Evolutionary conservation across 1,140 invertebrate genomes (phyloP).

Genomic region (Oncopodura yosiiana): DNA sequence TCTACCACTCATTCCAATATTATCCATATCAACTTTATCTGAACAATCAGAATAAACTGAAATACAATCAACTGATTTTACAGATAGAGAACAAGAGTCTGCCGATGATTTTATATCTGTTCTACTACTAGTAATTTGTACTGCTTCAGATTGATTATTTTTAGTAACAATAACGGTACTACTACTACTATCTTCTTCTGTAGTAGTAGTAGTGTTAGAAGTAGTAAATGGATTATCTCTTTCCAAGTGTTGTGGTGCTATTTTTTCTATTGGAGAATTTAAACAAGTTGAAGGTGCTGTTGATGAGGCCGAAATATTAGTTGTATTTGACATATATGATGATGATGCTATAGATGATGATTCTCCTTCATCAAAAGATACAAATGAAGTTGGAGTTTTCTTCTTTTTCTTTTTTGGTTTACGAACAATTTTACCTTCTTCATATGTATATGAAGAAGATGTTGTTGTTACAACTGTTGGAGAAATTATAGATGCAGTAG

Average conservation of each 20-base stretch:
- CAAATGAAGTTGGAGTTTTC: slow-evolving; percentile 51
- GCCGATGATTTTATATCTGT: background rate
- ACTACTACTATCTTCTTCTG: background rate
- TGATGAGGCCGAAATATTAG: too few relatives aligned
- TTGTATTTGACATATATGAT: slow-evolving; percentile 54
- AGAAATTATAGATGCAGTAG: too few relatives aligned
- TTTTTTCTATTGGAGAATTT: too few relatives aligned
- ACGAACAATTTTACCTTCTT: slow-evolving; percentile 9
- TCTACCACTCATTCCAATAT: slow-evolving; percentile 12
- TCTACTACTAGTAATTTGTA: slow-evolving; percentile 16
- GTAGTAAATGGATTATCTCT: too few relatives aligned
- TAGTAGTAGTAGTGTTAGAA: background rate
- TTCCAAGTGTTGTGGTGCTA: background rate
- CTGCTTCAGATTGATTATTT: background rate
- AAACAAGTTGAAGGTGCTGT: slow-evolving; percentile 11
- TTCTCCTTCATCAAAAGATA: slow-evolving; percentile 54
- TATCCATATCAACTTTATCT: slow-evolving; percentile 22
- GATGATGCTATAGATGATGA: slow-evolving; percentile 50
- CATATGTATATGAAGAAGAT: slow-evolving; percentile 1
- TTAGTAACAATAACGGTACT: background rate
- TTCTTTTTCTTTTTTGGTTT: slow-evolving; percentile 45
- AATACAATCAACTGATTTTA: slow-evolving; percentile 20
- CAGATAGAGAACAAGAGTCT: slow-evolving; percentile 7
- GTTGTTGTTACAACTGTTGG: too few relatives aligned
- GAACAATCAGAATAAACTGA: slow-evolving; percentile 31